Evolutionary conservation across 2,888 invertebrate species (phyloP).

Genomic region (Limulus polyphemus): DNA sequence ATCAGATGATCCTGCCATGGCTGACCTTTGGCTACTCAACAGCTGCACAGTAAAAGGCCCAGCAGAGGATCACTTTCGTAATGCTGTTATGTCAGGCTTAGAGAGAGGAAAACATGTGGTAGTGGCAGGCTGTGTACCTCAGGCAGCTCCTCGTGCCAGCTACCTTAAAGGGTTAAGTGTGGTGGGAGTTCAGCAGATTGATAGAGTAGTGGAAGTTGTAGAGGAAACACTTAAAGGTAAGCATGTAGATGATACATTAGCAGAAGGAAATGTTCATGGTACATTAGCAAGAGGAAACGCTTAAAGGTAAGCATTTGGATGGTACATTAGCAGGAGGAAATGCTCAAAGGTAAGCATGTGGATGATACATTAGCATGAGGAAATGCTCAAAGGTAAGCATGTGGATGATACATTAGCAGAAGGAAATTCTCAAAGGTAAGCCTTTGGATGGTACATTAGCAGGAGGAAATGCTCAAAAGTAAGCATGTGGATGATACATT

Average conservation of each 20-base stretch:
- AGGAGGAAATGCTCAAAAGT: too few species aligned
- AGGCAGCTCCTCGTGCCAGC: constrained; percentile 49
- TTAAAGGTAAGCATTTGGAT: too few species aligned
- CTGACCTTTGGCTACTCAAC: constrained; percentile 90
- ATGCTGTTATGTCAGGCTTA: constrained; percentile 58
- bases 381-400: too few species aligned
- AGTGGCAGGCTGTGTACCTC: constrained; percentile 95
- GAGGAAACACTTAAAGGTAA: constrained; percentile 89
- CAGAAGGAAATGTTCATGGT: too few species aligned
- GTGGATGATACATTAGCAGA: too few species aligned
- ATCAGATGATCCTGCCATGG: constrained; percentile 56
- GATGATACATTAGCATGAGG: too few species aligned
- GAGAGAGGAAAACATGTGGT: constrained; percentile 68
- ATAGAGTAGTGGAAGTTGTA: constrained; percentile 90
- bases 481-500: too few species aligned
- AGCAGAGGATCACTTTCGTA: constrained; percentile 86
- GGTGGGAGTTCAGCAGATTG: constrained; percentile 97
- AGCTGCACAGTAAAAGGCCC: constrained; percentile 98
- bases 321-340: too few species aligned
- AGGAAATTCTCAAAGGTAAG: too few species aligned
- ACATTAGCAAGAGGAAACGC: too few species aligned
- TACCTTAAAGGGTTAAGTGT: constrained; percentile 66
- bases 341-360: too few species aligned
- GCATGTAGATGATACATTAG: neutral
- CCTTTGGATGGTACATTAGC: too few species aligned